Base-by-base conservation (phyloP, 2,888 invertebrate species). In the Drosophila setosimentum region DNA sequence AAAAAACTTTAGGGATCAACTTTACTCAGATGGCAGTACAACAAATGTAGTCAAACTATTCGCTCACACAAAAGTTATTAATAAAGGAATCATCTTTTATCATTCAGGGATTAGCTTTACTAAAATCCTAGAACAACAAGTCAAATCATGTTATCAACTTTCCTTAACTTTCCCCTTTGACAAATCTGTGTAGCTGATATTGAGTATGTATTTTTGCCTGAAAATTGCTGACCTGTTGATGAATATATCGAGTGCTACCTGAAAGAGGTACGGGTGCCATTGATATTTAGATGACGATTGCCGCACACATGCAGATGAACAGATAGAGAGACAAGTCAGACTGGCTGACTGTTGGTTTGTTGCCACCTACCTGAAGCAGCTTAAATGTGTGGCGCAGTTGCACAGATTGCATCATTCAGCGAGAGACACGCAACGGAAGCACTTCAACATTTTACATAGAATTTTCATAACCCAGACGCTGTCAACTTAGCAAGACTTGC, bases 321-420 rank as follows among this genome's bases (percentile, higher is more conserved):
- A n/a, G 24, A 2, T 7, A 8, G 54, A 8, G 27, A 35, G 35
- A 27, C 16, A 37, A 10, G 7, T 27, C 18, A 8, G 54, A 30
- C 27, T 35, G 27, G 11, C 27, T 11, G 53, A 18, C 32, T 18
- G 37, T 62, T 37, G 58, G 37, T 50, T 63, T 64, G 64, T 32
- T 32, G 42, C 37, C 45, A 48, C 11, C 68, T 83, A 80, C 77
- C 80, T 83, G 76, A 10, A 5, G 30, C 29, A 65, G 50, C 68
- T 82, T 87, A 84, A 89, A 89, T 82, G 64, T 30, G 70, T 53
- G 49, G 30, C 37, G 65, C 62, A 32, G 40, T 30, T 57, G 51
- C 82, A 54, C 48, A 67, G 82, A 78, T 82, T 82, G 70, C 88
- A 85, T 82, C 88, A 89, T 76, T 87, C 59, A 58, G n/a, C 30